These are phyloP conservation scores for Drosophila teissieri DNA, from an alignment of 1,140 invertebrate genomes.

Conservation along the genomic window DNA sequence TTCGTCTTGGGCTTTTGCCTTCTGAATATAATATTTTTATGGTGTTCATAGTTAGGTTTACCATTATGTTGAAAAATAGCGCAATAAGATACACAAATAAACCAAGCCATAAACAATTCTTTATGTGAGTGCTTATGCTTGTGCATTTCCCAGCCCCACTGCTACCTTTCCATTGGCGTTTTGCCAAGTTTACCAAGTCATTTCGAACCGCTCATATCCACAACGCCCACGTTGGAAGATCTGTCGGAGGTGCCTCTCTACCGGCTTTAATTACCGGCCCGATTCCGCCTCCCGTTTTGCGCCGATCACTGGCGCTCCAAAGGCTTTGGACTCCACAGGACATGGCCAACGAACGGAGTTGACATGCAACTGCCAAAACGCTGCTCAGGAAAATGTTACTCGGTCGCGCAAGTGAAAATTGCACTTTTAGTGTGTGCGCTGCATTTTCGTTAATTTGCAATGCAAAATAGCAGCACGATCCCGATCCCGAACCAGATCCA, in stretches of 20 bases:
- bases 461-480: conserved; percentile 78
- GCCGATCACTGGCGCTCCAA: not conserved
- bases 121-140: not conserved
- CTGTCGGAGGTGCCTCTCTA: conserved; percentile 23
- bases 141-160: conserved; percentile 4
- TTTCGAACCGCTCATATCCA: conserved; percentile 16
- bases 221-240: conserved; percentile 32
- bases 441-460: conserved; percentile 67
- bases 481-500: conserved; percentile 11
- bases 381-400: conserved; percentile 35
- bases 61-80: too few relatives aligned
- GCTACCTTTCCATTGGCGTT: conserved; percentile 32
- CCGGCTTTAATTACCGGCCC: conserved; percentile 33
- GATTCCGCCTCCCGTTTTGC: conserved; percentile 6
- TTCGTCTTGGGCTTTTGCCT: too few relatives aligned
- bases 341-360: conserved; percentile 37
- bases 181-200: not conserved
- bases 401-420: conserved; percentile 72
- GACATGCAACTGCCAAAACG: conserved; percentile 73
- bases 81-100: not conserved
- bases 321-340: conserved; percentile 29
- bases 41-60: too few relatives aligned
- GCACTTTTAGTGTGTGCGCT: conserved; percentile 47
- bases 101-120: not conserved
- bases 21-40: too few relatives aligned